phyloP scores from a whole-genome alignment of 2,113 vertebrate species.

The Struthidea cinerea region DNA sequence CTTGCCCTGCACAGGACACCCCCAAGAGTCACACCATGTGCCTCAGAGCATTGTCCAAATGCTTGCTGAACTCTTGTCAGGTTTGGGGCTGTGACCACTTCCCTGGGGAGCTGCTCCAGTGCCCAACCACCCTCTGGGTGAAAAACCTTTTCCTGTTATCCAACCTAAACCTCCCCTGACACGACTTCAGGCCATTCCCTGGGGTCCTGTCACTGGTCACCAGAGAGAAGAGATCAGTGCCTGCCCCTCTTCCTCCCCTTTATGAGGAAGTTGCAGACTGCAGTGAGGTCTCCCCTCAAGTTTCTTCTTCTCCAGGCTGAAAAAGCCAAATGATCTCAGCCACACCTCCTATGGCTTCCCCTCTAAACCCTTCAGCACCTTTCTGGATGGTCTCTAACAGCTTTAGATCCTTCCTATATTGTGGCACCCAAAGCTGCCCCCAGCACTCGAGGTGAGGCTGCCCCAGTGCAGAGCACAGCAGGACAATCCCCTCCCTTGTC shows the following conservation, averaged over 20 bases:
- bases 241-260: neutral
- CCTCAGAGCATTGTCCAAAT: neutral
- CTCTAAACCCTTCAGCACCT: neutral
- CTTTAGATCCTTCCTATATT: neutral
- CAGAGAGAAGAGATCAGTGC: neutral
- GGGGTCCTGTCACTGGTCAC: accelerated
- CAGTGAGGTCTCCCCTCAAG: neutral
- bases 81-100: neutral
- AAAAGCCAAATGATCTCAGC: neutral
- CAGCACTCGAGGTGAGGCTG: neutral
- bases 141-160: neutral
- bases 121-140: accelerated
- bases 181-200: neutral
- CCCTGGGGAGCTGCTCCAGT: neutral
- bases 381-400: neutral
- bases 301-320: neutral
- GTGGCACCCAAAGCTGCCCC: too few relatives aligned
- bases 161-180: neutral
- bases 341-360: neutral
- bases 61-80: neutral
- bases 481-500: neutral
- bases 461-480: neutral
- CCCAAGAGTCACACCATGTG: neutral
- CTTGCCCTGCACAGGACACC: neutral
- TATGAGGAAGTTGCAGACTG: neutral